Evolutionary conservation across 2,888 invertebrate species (phyloP).

Genomic region (Drosophila anomalipes): DNA sequence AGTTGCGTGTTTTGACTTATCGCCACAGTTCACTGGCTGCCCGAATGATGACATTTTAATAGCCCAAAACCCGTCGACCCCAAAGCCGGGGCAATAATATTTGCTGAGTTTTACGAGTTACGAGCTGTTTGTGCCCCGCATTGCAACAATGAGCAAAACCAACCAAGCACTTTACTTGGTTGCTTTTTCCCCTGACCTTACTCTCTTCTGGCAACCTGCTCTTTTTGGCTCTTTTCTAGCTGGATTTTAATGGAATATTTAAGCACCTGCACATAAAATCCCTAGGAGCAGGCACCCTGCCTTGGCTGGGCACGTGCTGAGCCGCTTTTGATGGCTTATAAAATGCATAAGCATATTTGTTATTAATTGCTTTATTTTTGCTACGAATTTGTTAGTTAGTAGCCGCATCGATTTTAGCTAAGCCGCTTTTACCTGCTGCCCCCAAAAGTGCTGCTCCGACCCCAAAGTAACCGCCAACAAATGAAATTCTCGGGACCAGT

Average conservation of each 20-base stretch:
- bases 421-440: constrained; percentile 43
- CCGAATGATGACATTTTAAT: constrained; percentile 73
- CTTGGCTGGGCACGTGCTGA: constrained; percentile 36
- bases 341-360: constrained; percentile 63
- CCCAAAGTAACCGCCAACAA: constrained; percentile 11
- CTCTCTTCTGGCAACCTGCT: constrained; percentile 18
- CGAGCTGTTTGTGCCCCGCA: constrained; percentile 57
- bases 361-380: constrained; percentile 71
- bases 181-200: background rate
- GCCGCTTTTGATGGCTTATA: constrained; percentile 57
- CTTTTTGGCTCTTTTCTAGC: constrained; percentile 30
- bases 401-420: constrained; percentile 44
- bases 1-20: constrained; percentile 71
- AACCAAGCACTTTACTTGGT: constrained; percentile 47
- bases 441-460: background rate
- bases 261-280: constrained; percentile 56
- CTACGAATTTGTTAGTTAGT: constrained; percentile 36
- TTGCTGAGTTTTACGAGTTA: constrained; percentile 59
- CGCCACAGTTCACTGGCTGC: constrained; percentile 25
- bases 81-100: constrained; percentile 66
- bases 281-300: constrained; percentile 3
- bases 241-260: constrained; percentile 67
- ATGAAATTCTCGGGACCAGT: constrained; percentile 8
- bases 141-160: constrained; percentile 65
- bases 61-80: constrained; percentile 43